Conservation (phyloP, 1,140 invertebrate species). For the Platorchestia sp. region DNA sequence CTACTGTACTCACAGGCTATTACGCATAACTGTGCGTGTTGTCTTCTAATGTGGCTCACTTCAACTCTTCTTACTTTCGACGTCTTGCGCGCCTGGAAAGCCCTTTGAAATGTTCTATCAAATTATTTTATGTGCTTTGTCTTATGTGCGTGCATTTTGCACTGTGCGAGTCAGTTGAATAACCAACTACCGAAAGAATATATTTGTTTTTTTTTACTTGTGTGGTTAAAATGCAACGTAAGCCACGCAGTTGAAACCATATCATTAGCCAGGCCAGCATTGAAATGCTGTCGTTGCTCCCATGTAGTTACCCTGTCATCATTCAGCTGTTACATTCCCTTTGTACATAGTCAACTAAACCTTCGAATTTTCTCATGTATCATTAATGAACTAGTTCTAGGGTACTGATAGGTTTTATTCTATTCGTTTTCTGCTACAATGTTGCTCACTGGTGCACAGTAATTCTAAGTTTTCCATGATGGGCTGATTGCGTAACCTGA, state of each 20-base stretch:
- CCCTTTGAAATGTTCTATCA: not conserved
- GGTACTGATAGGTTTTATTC: not conserved
- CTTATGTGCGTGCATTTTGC: not conserved
- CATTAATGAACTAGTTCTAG: slow-evolving; percentile 19
- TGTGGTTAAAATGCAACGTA: not conserved
- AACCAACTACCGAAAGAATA: not conserved
- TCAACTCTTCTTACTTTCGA: not conserved
- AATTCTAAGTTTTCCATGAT: not conserved
- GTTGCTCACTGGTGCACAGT: slow-evolving; percentile 8
- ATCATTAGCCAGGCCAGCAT: slow-evolving; percentile 6
- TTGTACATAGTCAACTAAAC: not conserved
- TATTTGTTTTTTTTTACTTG: not conserved
- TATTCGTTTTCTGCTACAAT: not conserved
- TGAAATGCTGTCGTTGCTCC: not conserved
- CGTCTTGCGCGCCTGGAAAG: not conserved
- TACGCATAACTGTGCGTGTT: not conserved
- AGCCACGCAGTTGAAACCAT: not conserved
- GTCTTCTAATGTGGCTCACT: not conserved
- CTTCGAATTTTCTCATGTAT: not conserved
- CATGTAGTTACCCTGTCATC: not conserved
- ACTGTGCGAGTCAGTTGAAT: not conserved
- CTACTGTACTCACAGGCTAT: not conserved
- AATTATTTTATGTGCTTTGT: not conserved
- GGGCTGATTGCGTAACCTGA: not conserved
- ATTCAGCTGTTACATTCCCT: not conserved